Percentiles rank a stretch among this genome's conserved stretches.
Evolutionary conservation across 2,888 invertebrate genomes (phyloP).

Genomic region (Mimas tiliae): DNA sequence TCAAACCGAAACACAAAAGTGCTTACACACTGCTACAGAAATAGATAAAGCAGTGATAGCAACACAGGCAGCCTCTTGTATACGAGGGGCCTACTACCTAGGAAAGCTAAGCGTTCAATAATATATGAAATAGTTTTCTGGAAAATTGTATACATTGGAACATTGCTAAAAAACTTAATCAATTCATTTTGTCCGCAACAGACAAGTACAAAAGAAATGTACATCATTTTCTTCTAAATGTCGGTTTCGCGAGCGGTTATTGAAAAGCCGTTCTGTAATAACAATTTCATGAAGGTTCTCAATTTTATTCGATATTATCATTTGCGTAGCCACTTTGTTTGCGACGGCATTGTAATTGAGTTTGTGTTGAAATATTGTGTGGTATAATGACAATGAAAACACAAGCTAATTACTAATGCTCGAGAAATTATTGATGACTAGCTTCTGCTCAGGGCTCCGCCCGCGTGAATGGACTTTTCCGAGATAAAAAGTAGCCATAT

Average conservation of each 20-base stretch:
- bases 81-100: no score
- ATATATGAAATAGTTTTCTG: background rate
- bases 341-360: slow-evolving; percentile 40
- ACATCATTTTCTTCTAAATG: slow-evolving; percentile 2
- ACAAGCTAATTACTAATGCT: no score
- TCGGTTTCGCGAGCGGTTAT: slow-evolving; percentile 20
- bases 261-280: slow-evolving; percentile 21
- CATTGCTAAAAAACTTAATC: background rate
- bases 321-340: slow-evolving; percentile 27
- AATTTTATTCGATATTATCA: slow-evolving; percentile 32
- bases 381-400: no score
- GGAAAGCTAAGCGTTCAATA: no score
- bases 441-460: no score
- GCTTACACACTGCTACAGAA: no score
- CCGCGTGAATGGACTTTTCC: no score
- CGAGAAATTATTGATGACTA: no score
- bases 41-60: no score
- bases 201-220: background rate
- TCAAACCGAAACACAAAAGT: no score
- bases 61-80: no score
- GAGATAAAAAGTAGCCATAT: no score
- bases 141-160: background rate
- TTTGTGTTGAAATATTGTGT: slow-evolving; percentile 30
- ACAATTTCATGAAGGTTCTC: slow-evolving; percentile 29
- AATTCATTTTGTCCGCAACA: background rate